Evolutionary conservation across 2,888 invertebrate species (phyloP).

Genomic region (Agapostemon virescens): DNA sequence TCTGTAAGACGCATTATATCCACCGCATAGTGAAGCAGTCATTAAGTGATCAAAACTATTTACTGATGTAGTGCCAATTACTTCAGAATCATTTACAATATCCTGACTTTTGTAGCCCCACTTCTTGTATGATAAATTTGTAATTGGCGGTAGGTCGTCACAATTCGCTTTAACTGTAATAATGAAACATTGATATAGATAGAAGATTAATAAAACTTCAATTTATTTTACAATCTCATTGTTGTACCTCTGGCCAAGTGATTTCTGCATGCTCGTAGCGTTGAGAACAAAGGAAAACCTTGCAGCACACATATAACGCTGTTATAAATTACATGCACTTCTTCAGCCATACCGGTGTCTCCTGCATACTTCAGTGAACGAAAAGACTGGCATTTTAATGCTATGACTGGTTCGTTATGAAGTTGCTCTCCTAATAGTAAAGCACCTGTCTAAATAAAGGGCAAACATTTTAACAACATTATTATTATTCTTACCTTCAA

Average conservation of each 20-base stretch:
- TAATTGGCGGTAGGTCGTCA: constrained; percentile 83
- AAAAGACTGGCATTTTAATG: constrained; percentile 89
- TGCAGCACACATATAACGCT: constrained; percentile 87
- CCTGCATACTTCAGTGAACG: constrained; percentile 80
- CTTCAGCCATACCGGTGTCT: constrained; percentile 83
- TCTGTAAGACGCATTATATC: constrained; percentile 86
- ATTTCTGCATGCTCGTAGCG: constrained; percentile 88
- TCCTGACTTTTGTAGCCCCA: constrained; percentile 92
- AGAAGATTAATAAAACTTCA: neutral
- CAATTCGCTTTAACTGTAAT: constrained; percentile 87
- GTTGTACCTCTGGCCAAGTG: constrained; percentile 89
- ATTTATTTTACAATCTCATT: neutral
- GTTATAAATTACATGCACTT: constrained; percentile 88
- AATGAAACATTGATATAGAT: constrained; percentile 20
- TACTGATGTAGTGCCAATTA: constrained; percentile 87
- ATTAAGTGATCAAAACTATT: constrained; percentile 93
- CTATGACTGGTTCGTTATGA: constrained; percentile 90
- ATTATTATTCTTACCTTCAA: neutral
- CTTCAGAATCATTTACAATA: constrained; percentile 88
- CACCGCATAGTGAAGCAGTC: constrained; percentile 89
- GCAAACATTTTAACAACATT: constrained; percentile 11
- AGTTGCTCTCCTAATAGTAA: constrained; percentile 91
- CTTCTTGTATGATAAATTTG: constrained; percentile 89
- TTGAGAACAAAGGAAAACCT: constrained; percentile 90
- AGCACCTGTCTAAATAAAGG: constrained; percentile 84